These are phyloP conservation scores for Clanis bilineata DNA, from an alignment of 2,888 invertebrate genomes.

Conservation along the genomic window DNA sequence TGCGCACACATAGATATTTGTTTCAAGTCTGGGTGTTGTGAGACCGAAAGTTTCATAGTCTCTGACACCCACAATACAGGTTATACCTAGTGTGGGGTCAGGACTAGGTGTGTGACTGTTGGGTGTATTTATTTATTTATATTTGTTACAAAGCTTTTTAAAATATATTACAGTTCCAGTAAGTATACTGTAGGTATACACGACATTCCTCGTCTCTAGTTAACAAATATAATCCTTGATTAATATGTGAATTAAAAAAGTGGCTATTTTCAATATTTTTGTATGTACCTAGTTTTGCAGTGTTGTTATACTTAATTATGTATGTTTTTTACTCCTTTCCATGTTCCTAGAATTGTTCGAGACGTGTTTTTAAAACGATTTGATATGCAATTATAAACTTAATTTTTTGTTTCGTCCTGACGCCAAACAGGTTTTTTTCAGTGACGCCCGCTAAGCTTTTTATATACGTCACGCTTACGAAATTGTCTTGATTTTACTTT, in stretches of 20 bases:
- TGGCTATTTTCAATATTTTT: too few relatives aligned
- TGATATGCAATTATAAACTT: conserved; percentile 38
- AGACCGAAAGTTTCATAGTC: too few relatives aligned
- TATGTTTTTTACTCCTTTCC: conserved; percentile 18
- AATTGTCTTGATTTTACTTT: conserved; percentile 5
- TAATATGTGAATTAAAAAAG: too few relatives aligned
- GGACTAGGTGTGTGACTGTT: too few relatives aligned
- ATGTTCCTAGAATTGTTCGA: conserved; percentile 29
- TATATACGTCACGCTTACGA: background rate
- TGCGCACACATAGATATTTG: too few relatives aligned
- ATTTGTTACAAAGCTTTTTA: conserved; percentile 8
- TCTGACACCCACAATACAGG: too few relatives aligned
- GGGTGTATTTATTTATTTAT: too few relatives aligned
- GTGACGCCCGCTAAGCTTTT: conserved; percentile 6
- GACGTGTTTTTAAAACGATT: conserved; percentile 37
- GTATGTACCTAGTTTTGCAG: too few relatives aligned
- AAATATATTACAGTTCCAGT: background rate
- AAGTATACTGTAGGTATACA: too few relatives aligned
- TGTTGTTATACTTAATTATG: too few relatives aligned
- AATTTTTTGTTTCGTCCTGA: conserved; percentile 38
- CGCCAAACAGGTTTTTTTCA: conserved; percentile 37
- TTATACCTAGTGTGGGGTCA: too few relatives aligned
- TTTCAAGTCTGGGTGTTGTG: too few relatives aligned
- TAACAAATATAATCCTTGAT: conserved; percentile 2
- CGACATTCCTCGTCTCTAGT: background rate